Percentiles rank a stretch among this genome's conserved stretches.
Evolutionary conservation across 2,113 vertebrate species (phyloP).

Genomic region (Forbesichthys papilliferus): DNA sequence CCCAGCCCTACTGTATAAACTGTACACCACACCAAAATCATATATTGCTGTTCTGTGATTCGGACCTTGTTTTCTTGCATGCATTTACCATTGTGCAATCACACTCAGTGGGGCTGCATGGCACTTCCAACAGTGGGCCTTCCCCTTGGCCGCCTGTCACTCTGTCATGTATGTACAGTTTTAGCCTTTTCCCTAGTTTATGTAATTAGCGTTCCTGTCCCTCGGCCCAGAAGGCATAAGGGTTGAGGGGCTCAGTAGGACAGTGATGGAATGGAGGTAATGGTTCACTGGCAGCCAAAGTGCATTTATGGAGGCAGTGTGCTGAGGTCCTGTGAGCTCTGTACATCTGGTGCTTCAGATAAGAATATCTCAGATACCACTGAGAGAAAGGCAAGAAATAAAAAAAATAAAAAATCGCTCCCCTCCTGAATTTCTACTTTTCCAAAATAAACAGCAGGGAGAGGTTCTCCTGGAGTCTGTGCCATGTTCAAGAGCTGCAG

Average conservation of each 20-base stretch:
- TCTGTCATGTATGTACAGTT: slow-evolving; percentile 38
- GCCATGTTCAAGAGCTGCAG: slow-evolving; percentile 15
- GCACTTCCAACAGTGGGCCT: slow-evolving; percentile 16
- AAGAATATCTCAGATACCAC: slow-evolving; percentile 72
- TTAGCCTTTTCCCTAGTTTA: slow-evolving; percentile 47
- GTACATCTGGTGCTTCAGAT: slow-evolving; percentile 77
- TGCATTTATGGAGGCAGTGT: slow-evolving; percentile 64
- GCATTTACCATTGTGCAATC: slow-evolving; percentile 27
- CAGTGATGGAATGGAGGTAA: slow-evolving; percentile 54
- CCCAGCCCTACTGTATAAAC: background rate
- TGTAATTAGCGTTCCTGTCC: slow-evolving; percentile 69
- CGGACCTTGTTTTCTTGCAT: background rate
- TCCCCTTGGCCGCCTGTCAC: slow-evolving; percentile 45
- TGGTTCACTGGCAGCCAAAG: slow-evolving; percentile 69
- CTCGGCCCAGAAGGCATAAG: slow-evolving; percentile 46
- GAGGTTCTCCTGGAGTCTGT: slow-evolving; percentile 39
- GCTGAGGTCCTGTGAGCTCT: slow-evolving; percentile 76
- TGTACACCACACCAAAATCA: slow-evolving; percentile 3
- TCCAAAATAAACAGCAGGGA: slow-evolving; percentile 48
- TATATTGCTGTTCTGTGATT: slow-evolving; percentile 9
- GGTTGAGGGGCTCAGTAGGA: slow-evolving; percentile 57
- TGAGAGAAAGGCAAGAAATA: slow-evolving; percentile 32
- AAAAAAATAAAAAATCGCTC: slow-evolving; percentile 38
- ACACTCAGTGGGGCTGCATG: slow-evolving; percentile 12
- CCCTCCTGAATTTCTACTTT: slow-evolving; percentile 43